A percentile compares a stretch with the other conserved stretches of the same genome.
Conservation (phyloP, 92 coral and sea anemone species). For the Ricordea florida region DNA sequence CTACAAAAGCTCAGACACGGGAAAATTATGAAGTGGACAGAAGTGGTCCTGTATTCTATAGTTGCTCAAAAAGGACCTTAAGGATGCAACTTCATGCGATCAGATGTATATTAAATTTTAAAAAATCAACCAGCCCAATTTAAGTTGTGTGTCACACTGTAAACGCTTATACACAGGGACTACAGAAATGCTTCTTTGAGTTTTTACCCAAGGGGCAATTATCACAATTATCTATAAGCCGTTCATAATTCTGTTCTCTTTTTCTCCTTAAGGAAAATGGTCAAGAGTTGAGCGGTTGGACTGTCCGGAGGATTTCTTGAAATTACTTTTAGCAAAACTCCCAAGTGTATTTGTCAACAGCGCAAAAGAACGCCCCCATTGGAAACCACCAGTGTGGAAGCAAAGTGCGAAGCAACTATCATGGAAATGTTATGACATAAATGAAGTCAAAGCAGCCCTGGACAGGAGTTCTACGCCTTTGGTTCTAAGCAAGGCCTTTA, state of each 20-base stretch:
- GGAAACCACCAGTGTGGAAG: conserved; percentile 41
- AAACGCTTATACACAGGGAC: no score
- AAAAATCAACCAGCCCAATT: no score
- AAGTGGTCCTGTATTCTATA: no score
- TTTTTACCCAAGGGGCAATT: no score
- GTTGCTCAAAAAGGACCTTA: no score
- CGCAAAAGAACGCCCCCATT: conserved; percentile 31
- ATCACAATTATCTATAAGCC: no score
- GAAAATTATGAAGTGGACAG: no score
- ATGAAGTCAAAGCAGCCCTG: conserved; percentile 39
- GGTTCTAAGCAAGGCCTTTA: neutral
- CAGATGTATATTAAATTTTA: no score
- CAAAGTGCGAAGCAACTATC: conserved; percentile 19
- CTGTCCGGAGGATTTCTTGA: conserved; percentile 31
- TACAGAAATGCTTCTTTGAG: no score
- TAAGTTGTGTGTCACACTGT: no score
- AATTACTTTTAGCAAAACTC: neutral
- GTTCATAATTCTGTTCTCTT: neutral
- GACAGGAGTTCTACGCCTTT: neutral
- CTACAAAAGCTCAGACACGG: no score
- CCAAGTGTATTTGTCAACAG: conserved; percentile 47
- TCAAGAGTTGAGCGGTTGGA: conserved; percentile 37
- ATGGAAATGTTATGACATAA: conserved; percentile 28
- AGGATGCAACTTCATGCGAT: no score
- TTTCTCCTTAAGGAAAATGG: conserved; percentile 29